Conservation (phyloP, 2,888 invertebrate species). For the Neoascia interrupta region DNA sequence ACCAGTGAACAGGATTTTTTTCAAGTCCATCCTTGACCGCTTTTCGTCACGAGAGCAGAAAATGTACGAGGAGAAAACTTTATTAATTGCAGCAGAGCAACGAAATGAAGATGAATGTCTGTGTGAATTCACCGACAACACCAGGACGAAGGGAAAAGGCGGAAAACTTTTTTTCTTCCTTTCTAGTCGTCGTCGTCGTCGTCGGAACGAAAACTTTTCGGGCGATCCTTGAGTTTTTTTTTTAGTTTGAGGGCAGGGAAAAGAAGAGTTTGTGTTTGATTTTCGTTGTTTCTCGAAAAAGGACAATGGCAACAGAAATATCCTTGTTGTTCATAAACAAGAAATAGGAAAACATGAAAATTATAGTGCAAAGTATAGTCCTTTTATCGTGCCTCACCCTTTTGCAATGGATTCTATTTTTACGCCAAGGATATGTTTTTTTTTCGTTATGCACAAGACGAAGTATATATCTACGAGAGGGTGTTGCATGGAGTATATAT, state of each 20-base stretch:
- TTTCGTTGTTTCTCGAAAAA: constrained; percentile 45
- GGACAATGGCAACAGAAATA: constrained; percentile 65
- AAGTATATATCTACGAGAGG: constrained; percentile 12
- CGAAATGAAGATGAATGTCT: constrained; percentile 46
- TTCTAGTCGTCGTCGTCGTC: too few relatives aligned
- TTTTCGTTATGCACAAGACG: constrained; percentile 25
- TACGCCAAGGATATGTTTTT: constrained; percentile 43
- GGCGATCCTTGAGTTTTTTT: constrained; percentile 21
- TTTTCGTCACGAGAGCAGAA: constrained; percentile 60
- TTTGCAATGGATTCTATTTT: constrained; percentile 34
- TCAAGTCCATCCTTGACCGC: constrained; percentile 65
- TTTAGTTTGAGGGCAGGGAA: neutral
- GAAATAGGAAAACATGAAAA: constrained; percentile 54
- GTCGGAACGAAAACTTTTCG: constrained; percentile 51
- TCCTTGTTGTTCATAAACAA: constrained; percentile 62
- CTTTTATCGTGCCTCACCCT: constrained; percentile 13
- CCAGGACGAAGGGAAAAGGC: constrained; percentile 13
- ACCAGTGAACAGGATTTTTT: constrained; percentile 45
- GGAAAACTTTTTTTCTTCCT: neutral
- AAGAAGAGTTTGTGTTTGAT: constrained; percentile 38
- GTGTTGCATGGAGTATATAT: constrained; percentile 7
- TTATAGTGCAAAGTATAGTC: constrained; percentile 63
- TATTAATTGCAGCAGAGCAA: constrained; percentile 61
- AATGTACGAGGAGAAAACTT: constrained; percentile 57
- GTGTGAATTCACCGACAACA: constrained; percentile 15